Conservation (phyloP, 2,797 vertebrate species). For the Myripristis murdjan region DNA sequence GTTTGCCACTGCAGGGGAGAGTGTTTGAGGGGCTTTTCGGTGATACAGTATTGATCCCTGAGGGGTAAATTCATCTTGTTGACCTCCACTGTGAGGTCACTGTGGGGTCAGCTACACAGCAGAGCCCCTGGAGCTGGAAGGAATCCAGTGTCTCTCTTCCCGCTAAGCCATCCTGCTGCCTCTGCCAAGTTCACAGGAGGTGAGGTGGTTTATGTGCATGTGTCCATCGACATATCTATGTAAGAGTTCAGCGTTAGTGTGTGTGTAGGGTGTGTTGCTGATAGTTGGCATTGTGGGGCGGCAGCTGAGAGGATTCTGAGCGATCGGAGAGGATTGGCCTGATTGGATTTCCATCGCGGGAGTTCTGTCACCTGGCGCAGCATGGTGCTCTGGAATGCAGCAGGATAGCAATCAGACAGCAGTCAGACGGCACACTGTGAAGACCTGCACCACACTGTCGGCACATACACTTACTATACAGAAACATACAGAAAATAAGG, state of each 20-base stretch:
- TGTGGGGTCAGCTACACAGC: slow-evolving; percentile 33
- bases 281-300: slow-evolving; percentile 35
- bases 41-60: slow-evolving; percentile 47
- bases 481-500: neutral
- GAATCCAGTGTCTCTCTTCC: slow-evolving; percentile 30
- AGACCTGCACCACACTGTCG: slow-evolving; percentile 43
- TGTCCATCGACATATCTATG: slow-evolving; percentile 45
- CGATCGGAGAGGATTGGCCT: slow-evolving; percentile 73
- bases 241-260: slow-evolving; percentile 47
- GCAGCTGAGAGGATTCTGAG: slow-evolving; percentile 68
- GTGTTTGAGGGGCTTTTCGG: slow-evolving; percentile 26
- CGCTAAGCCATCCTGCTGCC: neutral
- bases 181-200: slow-evolving; percentile 54
- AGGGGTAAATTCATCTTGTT: slow-evolving; percentile 49
- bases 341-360: slow-evolving; percentile 77
- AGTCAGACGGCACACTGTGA: slow-evolving; percentile 40
- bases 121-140: slow-evolving; percentile 20
- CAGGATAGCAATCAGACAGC: slow-evolving; percentile 67
- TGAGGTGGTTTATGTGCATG: slow-evolving; percentile 48
- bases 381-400: slow-evolving; percentile 47
- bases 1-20: slow-evolving; percentile 27
- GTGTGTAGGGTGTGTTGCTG: slow-evolving; percentile 48
- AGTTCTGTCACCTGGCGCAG: slow-evolving; percentile 73
- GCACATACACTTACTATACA: slow-evolving; percentile 32
- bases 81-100: slow-evolving; percentile 54